Evolutionary conservation across 1,140 invertebrate genomes (phyloP).

Genomic region (Calliopsis andreniformis): DNA sequence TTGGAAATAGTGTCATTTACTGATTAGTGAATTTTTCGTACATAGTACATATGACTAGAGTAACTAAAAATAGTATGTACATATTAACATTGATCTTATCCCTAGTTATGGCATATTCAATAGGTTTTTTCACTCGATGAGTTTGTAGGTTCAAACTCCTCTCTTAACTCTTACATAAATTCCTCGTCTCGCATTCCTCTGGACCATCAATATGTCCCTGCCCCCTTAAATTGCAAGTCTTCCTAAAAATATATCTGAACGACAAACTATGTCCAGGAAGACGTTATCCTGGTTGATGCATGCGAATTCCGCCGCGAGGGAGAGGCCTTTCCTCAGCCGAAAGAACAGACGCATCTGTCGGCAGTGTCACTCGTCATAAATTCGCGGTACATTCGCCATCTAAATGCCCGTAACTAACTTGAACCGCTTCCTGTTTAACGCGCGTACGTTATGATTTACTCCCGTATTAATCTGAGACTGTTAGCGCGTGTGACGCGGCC

Average conservation of each 20-base stretch:
- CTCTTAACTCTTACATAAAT: too few relatives aligned
- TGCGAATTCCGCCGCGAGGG: slow-evolving; percentile 33
- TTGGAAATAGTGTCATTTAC: too few relatives aligned
- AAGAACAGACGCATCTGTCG: slow-evolving; percentile 28
- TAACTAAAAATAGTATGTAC: too few relatives aligned
- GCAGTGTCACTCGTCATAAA: slow-evolving; percentile 45
- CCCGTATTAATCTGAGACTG: slow-evolving; percentile 55
- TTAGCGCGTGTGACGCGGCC: not conserved
- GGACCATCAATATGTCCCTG: too few relatives aligned
- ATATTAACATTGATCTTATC: too few relatives aligned
- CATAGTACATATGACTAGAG: too few relatives aligned
- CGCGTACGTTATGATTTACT: slow-evolving; percentile 50
- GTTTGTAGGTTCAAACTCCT: too few relatives aligned
- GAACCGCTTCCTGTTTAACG: slow-evolving; percentile 40
- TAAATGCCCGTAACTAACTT: slow-evolving; percentile 37
- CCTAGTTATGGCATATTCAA: too few relatives aligned
- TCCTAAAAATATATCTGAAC: not conserved
- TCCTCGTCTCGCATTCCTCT: too few relatives aligned
- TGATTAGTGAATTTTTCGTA: too few relatives aligned
- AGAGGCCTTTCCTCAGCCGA: not conserved
- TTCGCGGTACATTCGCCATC: slow-evolving; percentile 33
- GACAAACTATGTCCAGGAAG: slow-evolving; percentile 3
- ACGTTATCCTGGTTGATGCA: slow-evolving; percentile 50
- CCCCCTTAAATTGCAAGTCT: slow-evolving; percentile 6
- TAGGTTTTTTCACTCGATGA: too few relatives aligned